phyloP scores from a whole-genome alignment of 2,113 vertebrate species.

The Nannobrachium achirus region DNA sequence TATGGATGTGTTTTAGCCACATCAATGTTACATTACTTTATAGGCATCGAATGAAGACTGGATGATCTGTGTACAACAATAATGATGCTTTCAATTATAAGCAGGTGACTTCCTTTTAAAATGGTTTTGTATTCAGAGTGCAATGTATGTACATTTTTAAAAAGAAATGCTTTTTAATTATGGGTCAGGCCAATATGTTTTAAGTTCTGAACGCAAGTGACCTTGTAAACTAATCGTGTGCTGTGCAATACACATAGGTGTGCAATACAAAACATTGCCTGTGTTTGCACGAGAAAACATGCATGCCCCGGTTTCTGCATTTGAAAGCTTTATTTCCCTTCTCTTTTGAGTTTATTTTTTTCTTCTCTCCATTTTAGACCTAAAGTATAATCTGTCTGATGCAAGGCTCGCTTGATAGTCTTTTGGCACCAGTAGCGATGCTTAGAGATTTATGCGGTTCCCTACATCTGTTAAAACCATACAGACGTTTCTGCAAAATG shows the following conservation, averaged over 20 bases:
- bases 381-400: slow-evolving; percentile 45
- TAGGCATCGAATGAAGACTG: not conserved
- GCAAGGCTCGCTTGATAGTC: slow-evolving; percentile 41
- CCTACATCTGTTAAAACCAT: slow-evolving; percentile 73
- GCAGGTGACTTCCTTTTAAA: not conserved
- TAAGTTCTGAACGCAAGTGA: slow-evolving; percentile 53
- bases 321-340: slow-evolving; percentile 15
- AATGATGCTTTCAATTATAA: not conserved
- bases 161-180: slow-evolving; percentile 3
- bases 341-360: slow-evolving; percentile 1
- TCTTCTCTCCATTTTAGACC: slow-evolving; percentile 30
- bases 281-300: slow-evolving; percentile 12
- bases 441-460: slow-evolving; percentile 64
- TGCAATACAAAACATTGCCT: slow-evolving; percentile 24
- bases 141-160: not conserved
- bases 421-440: slow-evolving; percentile 51
- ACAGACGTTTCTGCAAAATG: slow-evolving; percentile 56
- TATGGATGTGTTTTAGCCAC: slow-evolving; percentile 8
- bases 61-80: not conserved
- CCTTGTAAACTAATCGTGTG: slow-evolving; percentile 36
- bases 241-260: slow-evolving; percentile 8
- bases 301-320: slow-evolving; percentile 2
- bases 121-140: not conserved
- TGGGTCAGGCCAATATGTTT: not conserved
- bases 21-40: not conserved